Evolutionary conservation across 2,113 vertebrate genomes (phyloP).

Genomic region (Zootoca vivipara): DNA sequence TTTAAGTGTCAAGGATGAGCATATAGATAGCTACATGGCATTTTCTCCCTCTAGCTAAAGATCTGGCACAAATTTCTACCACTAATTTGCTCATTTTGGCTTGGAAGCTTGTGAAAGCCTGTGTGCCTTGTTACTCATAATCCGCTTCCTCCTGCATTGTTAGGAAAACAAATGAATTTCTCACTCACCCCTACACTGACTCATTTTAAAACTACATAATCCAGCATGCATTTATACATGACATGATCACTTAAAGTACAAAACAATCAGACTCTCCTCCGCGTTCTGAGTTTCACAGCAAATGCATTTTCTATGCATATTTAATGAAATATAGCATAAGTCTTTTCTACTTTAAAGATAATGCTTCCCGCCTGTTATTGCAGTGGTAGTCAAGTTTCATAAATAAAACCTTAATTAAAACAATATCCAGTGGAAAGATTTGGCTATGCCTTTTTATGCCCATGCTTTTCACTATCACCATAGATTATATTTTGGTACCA

Average conservation of each 20-base stretch:
- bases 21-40: background rate
- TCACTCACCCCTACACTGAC: conserved; percentile 60
- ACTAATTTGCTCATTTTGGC: background rate
- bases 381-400: conserved; percentile 8
- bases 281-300: background rate
- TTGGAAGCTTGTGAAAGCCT: background rate
- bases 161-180: conserved; percentile 5
- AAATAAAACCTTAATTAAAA: conserved; percentile 67
- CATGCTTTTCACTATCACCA: background rate
- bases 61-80: background rate
- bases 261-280: conserved; percentile 17
- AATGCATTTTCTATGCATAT: conserved; percentile 35
- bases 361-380: conserved; percentile 16
- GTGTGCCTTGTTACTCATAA: background rate
- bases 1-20: background rate
- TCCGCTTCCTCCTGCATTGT: background rate
- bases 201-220: conserved; percentile 58
- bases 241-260: conserved; percentile 46
- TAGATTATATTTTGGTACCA: conserved; percentile 5
- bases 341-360: conserved; percentile 41
- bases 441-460: background rate
- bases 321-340: conserved; percentile 35
- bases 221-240: conserved; percentile 28
- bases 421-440: background rate
- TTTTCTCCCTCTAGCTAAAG: background rate